Evolutionary conservation across 2,113 vertebrate species (phyloP), one percentile per base, ranked within the genome.

Genomic region (Cynocephalus volans): DNA sequence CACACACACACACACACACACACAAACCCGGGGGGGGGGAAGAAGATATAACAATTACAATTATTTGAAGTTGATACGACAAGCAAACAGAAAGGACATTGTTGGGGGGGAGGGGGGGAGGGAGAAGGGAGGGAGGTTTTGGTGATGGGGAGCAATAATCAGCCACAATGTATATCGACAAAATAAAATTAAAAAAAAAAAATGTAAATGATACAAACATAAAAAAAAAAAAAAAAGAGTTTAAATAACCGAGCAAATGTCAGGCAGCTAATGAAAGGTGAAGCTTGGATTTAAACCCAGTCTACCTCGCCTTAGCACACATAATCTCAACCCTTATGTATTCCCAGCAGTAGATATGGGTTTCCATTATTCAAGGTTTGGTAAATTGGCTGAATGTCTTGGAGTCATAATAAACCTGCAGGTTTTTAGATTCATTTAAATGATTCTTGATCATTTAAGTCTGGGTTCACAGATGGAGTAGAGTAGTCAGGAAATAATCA

Each of bases 401-500:
- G 9, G 28, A 19, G 65, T 86, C 14, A 50, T 91, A 33, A 31
- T 81, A 91, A 77, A 85, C 72, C 11, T 82, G 0, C 7, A 91
- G 8, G 14, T 19, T 81, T 88, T 95, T 86, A 60, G 17, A 77
- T 70, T 82, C 33, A n/a, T 7, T 89, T 86, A 65, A 86, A 60
- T 70, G 5, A 28, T 82, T 72, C 4, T 75, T 97, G 33, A 48
- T 52, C 58, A 45, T 12, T 72, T 80, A 10, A 8, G 41, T 3
- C 41, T 41, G 41, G 41, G 41, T 41, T 72, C 45, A 82, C 36
- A 92, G 36, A 50, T 77, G 24, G n/a, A 83, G 6, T 70, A 13
- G 41, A 67, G 31, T 88, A 64, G n/a, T 81, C 26, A 95, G 18
- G 6, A 95, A 85, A 88, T 64, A 96, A 77, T 58, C 54, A 21